A percentile compares a stretch with the other conserved stretches of the same genome.
These are phyloP conservation scores for Vanessa cardui DNA, from an alignment of 2,888 invertebrate species.

Conservation along the genomic window DNA sequence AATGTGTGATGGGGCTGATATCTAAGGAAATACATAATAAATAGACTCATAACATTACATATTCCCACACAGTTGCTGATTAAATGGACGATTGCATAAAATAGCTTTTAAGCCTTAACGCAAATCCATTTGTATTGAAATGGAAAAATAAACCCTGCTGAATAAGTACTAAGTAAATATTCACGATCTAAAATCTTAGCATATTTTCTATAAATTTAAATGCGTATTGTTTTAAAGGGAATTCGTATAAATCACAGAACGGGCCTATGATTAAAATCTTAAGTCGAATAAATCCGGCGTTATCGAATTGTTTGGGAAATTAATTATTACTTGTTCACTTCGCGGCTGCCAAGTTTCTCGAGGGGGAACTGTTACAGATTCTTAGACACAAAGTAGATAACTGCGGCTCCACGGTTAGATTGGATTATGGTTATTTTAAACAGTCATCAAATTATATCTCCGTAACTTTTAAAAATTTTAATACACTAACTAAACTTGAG, in stretches of 20 bases:
- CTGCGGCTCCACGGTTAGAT: slow-evolving; percentile 18
- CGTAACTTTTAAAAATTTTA: not conserved
- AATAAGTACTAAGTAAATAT: no score
- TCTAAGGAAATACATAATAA: no score
- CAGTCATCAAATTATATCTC: slow-evolving; percentile 12
- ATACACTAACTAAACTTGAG: not conserved
- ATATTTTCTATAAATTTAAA: slow-evolving; percentile 5
- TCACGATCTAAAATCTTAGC: not conserved
- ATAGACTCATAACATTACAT: no score
- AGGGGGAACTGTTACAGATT: slow-evolving; percentile 38
- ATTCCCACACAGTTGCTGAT: no score
- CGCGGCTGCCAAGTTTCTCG: slow-evolving; percentile 48
- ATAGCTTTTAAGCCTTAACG: no score
- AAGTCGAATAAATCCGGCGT: slow-evolving; percentile 65
- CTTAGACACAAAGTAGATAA: slow-evolving; percentile 38
- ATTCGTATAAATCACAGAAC: slow-evolving; percentile 28
- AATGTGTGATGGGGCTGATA: no score
- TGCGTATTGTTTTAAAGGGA: slow-evolving; percentile 7
- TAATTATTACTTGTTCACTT: slow-evolving; percentile 64
- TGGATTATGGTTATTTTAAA: slow-evolving; percentile 14
- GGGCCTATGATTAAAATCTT: slow-evolving; percentile 54
- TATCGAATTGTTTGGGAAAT: slow-evolving; percentile 65
- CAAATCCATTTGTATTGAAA: no score
- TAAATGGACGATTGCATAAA: no score
- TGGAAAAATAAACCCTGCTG: no score